These are phyloP conservation scores for Syritta pipiens DNA, from an alignment of 2,888 invertebrate genomes.

Conservation along the genomic window DNA sequence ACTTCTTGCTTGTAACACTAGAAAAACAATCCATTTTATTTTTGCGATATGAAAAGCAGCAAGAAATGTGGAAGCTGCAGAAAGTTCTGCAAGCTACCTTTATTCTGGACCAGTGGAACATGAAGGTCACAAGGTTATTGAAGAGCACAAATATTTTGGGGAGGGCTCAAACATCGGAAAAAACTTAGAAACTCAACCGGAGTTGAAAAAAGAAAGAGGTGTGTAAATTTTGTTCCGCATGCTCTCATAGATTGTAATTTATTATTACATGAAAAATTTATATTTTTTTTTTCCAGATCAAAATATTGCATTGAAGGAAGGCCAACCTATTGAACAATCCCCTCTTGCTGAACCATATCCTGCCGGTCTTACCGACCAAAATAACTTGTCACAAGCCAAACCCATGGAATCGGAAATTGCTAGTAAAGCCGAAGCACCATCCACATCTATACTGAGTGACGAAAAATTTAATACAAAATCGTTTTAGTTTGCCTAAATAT, in stretches of 20 bases:
- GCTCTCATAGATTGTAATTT: too few relatives aligned
- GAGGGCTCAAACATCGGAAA: too few relatives aligned
- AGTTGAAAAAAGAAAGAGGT: conserved; percentile 17
- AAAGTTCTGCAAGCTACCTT: background rate
- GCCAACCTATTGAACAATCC: conserved; percentile 2
- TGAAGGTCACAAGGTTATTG: too few relatives aligned
- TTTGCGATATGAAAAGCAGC: conserved; percentile 8
- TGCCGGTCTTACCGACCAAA: conserved; percentile 79
- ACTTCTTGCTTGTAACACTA: background rate
- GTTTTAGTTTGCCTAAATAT: conserved; percentile 46
- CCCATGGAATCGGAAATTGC: conserved; percentile 79
- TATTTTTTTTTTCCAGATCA: background rate
- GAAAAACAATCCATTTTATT: too few relatives aligned
- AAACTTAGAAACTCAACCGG: background rate
- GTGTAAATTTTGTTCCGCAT: background rate
- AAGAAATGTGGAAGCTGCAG: background rate
- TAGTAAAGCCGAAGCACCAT: conserved; percentile 80
- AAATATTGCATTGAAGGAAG: too few relatives aligned
- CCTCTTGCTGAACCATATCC: conserved; percentile 79
- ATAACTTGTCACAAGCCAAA: conserved; percentile 41
- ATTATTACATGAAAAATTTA: too few relatives aligned
- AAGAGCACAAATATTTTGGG: too few relatives aligned
- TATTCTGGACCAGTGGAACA: background rate
- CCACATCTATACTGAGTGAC: conserved; percentile 80
- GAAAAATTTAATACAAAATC: conserved; percentile 10